Evolutionary conservation across 2,888 invertebrate species (phyloP).

Genomic region (Phragmatobia fuliginosa): DNA sequence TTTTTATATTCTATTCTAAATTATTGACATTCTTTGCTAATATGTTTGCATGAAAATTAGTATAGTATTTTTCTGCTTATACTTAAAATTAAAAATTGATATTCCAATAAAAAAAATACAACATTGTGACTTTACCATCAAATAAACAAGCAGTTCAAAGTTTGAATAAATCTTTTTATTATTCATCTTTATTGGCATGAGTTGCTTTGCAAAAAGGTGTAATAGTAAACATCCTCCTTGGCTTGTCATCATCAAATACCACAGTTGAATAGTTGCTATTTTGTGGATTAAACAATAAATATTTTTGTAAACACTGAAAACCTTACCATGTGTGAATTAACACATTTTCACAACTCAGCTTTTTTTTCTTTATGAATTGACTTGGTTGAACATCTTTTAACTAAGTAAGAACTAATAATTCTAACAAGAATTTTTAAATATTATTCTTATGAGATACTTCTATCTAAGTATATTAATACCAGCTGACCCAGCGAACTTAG

Average conservation of each 20-base stretch:
- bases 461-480: too few species aligned
- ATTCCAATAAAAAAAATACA: background rate
- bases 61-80: too few species aligned
- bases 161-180: background rate
- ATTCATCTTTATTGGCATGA: background rate
- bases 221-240: slow-evolving; percentile 8
- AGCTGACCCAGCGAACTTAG: too few species aligned
- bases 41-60: too few species aligned
- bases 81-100: too few species aligned
- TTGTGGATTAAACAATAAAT: slow-evolving; percentile 1
- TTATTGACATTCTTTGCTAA: too few species aligned
- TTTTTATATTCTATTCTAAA: too few species aligned
- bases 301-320: slow-evolving; percentile 11
- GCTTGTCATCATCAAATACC: slow-evolving; percentile 9
- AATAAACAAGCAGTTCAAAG: background rate
- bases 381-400: background rate
- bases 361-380: background rate
- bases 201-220: background rate
- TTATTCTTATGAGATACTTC: background rate
- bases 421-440: background rate
- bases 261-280: background rate
- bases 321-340: background rate
- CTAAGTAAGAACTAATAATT: background rate
- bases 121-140: background rate
- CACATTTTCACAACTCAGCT: background rate